Evolutionary conservation across 2,797 vertebrate species (phyloP).

Genomic region (Odontamblyopus lacepedii): DNA sequence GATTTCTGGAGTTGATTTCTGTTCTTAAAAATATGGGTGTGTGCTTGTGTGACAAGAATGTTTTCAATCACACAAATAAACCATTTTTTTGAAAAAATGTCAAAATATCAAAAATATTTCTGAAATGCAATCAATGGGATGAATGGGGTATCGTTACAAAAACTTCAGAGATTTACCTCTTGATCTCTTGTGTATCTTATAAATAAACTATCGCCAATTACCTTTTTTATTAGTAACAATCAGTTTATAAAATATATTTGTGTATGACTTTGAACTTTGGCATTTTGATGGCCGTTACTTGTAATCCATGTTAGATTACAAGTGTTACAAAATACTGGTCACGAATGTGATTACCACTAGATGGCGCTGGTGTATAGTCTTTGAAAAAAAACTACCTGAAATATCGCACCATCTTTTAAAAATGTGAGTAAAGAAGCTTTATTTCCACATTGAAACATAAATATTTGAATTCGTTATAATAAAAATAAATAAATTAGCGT

Average conservation of each 20-base stretch:
- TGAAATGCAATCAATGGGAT: neutral
- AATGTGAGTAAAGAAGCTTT: neutral
- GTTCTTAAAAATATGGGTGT: conserved; percentile 56
- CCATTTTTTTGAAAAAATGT: conserved; percentile 54
- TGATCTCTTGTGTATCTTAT: neutral
- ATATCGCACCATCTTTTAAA: neutral
- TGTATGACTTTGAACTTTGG: neutral
- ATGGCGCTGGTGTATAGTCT: conserved; percentile 29
- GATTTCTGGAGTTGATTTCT: conserved; percentile 56
- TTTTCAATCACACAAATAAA: conserved; percentile 71
- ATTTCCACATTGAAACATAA: neutral
- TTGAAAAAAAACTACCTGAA: neutral
- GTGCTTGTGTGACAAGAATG: conserved; percentile 46
- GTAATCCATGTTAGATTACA: too few species aligned
- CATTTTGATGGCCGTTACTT: neutral
- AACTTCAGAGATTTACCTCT: neutral
- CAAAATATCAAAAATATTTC: neutral
- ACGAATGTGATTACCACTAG: neutral
- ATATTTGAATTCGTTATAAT: neutral
- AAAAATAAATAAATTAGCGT: too few species aligned
- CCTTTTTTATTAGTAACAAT: neutral
- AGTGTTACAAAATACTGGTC: neutral
- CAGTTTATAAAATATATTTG: neutral
- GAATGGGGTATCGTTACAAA: neutral
- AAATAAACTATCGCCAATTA: neutral